Evolutionary conservation across 2,113 vertebrate species (phyloP).

Genomic region (Heliornis fulica): DNA sequence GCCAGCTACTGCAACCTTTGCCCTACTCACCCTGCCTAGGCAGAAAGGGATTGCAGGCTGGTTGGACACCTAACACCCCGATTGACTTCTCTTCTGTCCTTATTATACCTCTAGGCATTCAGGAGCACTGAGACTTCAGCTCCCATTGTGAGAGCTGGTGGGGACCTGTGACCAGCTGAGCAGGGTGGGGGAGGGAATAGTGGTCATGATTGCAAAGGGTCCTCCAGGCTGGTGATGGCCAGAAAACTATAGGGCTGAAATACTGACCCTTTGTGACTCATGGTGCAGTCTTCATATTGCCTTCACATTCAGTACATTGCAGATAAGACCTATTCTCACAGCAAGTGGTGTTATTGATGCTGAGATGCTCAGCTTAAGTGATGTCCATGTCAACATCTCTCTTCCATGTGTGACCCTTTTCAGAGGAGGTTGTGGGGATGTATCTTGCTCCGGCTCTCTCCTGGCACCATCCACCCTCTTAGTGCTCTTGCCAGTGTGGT

Average conservation of each 20-base stretch:
- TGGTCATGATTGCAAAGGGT: background rate
- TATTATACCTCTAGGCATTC: background rate
- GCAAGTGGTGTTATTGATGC: background rate
- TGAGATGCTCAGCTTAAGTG: background rate
- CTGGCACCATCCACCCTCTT: background rate
- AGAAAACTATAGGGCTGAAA: background rate
- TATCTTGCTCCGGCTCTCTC: background rate
- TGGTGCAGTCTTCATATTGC: background rate
- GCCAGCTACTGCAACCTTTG: background rate
- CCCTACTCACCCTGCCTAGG: background rate
- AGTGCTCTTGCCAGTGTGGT: background rate
- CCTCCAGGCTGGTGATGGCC: background rate
- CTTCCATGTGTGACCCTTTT: background rate
- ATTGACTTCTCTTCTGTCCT: background rate
- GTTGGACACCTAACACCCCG: background rate
- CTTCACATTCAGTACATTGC: background rate
- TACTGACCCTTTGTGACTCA: accelerated
- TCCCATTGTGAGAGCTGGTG: accelerated
- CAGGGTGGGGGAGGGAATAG: background rate
- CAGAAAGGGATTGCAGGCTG: background rate
- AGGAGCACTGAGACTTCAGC: background rate
- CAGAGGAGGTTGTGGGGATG: background rate
- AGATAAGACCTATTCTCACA: background rate
- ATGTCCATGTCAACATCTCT: background rate
- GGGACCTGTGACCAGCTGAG: background rate